These are phyloP conservation scores for Mallotus villosus DNA, from an alignment of 2,797 vertebrate species.

Conservation along the genomic window DNA sequence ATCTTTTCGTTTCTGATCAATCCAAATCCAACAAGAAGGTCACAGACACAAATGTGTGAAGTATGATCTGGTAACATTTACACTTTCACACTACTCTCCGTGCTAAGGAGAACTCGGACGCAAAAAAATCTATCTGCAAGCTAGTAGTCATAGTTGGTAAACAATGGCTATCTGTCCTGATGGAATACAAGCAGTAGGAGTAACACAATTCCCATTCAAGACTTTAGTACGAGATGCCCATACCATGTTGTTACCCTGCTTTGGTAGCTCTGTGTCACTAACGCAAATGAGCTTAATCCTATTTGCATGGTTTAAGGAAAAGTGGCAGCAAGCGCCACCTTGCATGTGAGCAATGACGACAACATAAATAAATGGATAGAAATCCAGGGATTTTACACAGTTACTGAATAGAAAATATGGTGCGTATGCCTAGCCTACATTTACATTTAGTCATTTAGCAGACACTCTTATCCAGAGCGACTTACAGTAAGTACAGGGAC, in stretches of 20 bases:
- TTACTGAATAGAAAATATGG: neutral
- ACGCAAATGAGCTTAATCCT: slow-evolving; percentile 37
- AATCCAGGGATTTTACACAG: neutral
- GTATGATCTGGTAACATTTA: neutral
- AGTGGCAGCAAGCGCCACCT: slow-evolving; percentile 9
- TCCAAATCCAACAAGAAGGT: neutral
- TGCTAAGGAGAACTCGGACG: slow-evolving; percentile 54
- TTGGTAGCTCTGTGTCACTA: slow-evolving; percentile 35
- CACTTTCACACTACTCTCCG: slow-evolving; percentile 50
- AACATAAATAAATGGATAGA: neutral
- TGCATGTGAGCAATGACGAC: neutral
- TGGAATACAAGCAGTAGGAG: slow-evolving; percentile 48
- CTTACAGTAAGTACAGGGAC: too few species aligned
- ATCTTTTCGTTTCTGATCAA: neutral
- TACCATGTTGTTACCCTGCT: slow-evolving; percentile 28
- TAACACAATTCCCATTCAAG: slow-evolving; percentile 69
- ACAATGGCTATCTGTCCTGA: slow-evolving; percentile 63
- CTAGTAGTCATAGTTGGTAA: slow-evolving; percentile 61
- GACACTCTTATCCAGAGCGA: too few species aligned
- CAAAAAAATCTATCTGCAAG: slow-evolving; percentile 58
- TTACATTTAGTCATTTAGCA: too few species aligned
- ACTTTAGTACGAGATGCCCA: slow-evolving; percentile 14
- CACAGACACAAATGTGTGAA: too few species aligned
- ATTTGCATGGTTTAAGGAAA: slow-evolving; percentile 38
- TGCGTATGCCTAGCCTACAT: too few species aligned